Conservation (phyloP, 2,797 vertebrate species). For the Garrulus glandarius region DNA sequence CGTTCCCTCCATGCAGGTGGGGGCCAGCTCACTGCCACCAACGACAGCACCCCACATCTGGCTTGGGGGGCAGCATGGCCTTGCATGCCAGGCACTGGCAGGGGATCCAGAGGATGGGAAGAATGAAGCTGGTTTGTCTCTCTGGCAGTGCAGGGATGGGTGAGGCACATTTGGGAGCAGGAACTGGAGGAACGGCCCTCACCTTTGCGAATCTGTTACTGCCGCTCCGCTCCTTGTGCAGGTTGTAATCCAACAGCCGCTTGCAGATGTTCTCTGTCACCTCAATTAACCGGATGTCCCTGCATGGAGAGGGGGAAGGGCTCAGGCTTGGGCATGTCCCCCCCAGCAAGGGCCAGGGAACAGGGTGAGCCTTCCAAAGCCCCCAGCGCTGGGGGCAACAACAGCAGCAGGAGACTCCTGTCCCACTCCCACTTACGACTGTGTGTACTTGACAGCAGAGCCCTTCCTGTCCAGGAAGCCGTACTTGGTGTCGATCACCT, state of each 20-base stretch:
- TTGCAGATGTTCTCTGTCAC: conserved; percentile 94
- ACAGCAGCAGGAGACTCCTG: fast-evolving
- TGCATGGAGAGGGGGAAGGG: conserved; percentile 19
- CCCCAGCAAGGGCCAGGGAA: neutral
- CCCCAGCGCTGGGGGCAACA: fast-evolving
- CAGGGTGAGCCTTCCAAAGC: neutral
- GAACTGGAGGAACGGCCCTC: neutral
- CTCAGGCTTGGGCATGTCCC: fast-evolving
- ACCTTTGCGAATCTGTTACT: conserved; percentile 98
- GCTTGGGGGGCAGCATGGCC: fast-evolving
- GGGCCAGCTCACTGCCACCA: neutral
- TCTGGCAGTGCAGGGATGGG: fast-evolving
- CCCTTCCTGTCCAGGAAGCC: conserved; percentile 88
- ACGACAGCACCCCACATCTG: neutral
- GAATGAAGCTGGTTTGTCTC: fast-evolving
- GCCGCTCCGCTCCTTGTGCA: conserved; percentile 93
- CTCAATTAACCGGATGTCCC: conserved; percentile 93
- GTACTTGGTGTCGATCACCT: conserved; percentile 90
- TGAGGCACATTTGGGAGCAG: neutral
- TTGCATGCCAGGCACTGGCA: fast-evolving
- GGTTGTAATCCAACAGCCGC: conserved; percentile 89
- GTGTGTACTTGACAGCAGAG: conserved; percentile 88
- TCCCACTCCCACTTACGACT: conserved; percentile 85
- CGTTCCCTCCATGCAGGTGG: fast-evolving
- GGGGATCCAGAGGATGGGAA: neutral